Conservation (phyloP, 2,113 vertebrate species). For the Regulus satrapa region DNA sequence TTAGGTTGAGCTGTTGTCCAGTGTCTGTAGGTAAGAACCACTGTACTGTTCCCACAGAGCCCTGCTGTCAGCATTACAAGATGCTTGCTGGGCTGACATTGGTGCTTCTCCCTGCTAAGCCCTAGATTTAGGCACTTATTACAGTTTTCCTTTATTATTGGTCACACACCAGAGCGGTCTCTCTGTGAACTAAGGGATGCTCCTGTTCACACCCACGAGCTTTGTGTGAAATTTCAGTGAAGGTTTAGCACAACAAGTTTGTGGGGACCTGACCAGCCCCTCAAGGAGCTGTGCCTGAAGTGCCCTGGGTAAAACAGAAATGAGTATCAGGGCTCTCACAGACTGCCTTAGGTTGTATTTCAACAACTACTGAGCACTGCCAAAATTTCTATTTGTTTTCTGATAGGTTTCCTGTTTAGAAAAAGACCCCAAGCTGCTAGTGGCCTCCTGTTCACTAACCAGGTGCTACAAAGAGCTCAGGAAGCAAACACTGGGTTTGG, state of each 20-base stretch:
- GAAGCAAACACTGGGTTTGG: neutral
- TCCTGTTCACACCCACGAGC: neutral
- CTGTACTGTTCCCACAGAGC: neutral
- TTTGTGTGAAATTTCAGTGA: neutral
- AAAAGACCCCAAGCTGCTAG: neutral
- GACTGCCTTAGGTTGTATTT: neutral
- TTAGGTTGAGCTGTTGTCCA: neutral
- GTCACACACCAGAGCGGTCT: neutral
- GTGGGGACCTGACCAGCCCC: neutral
- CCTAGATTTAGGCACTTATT: neutral
- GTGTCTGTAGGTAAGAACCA: neutral
- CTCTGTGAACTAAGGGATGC: neutral
- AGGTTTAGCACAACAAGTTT: neutral
- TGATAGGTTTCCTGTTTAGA: neutral
- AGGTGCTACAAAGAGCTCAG: neutral
- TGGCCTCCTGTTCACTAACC: neutral
- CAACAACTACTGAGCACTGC: neutral
- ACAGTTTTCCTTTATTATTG: neutral
- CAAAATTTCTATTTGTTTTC: neutral
- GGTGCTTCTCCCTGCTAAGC: neutral
- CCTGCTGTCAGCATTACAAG: neutral
- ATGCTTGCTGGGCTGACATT: neutral
- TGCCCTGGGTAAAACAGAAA: neutral
- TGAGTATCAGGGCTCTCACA: neutral
- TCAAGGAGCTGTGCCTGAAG: neutral